Conservation (phyloP, 2,113 vertebrate species). For the Candoia aspera region DNA sequence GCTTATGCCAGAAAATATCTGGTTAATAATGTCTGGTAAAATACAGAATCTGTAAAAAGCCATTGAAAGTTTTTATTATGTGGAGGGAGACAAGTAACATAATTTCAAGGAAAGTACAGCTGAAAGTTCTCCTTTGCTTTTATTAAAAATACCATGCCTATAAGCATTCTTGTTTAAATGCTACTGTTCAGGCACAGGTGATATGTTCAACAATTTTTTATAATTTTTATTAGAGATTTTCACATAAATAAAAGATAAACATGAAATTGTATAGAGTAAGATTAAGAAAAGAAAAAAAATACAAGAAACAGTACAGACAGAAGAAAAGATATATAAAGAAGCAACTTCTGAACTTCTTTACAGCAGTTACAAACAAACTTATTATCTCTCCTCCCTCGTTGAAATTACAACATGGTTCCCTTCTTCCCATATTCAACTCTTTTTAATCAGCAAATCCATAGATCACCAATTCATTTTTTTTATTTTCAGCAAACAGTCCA, state of each 20-base stretch:
- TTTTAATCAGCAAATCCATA: no score
- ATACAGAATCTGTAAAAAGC: background rate
- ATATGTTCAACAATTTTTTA: no score
- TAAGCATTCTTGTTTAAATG: background rate
- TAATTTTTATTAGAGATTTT: no score
- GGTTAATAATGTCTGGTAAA: constrained; percentile 20
- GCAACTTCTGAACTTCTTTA: no score
- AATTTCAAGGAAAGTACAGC: background rate
- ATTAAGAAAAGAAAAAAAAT: background rate
- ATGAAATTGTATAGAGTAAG: background rate
- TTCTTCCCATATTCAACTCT: no score
- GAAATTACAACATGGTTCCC: no score
- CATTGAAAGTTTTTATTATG: constrained; percentile 44
- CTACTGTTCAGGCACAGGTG: background rate
- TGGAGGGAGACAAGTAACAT: background rate
- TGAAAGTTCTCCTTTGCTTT: background rate
- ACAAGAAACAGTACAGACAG: background rate
- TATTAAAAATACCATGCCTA: background rate
- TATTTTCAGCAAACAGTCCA: no score
- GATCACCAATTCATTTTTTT: no score
- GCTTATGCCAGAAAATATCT: constrained; percentile 19
- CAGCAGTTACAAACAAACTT: no score
- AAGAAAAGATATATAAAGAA: no score
- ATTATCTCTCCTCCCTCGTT: no score
- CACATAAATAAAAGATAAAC: background rate